Evolutionary conservation across 2,797 vertebrate species (phyloP).

Genomic region (Sciaenops ocellatus): DNA sequence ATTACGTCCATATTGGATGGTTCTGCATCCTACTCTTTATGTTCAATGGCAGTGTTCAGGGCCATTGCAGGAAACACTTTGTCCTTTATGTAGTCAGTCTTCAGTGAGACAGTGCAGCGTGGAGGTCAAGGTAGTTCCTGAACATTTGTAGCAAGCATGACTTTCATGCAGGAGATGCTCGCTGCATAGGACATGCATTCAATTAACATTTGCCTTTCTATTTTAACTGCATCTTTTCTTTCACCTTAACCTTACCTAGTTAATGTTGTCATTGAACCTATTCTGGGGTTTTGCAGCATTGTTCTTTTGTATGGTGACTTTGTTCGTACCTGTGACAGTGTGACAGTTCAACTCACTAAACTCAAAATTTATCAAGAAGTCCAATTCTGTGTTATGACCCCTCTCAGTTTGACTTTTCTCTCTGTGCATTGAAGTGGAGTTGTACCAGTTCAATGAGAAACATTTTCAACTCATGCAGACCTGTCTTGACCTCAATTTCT

Average conservation of each 20-base stretch:
- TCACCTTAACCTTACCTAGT: neutral
- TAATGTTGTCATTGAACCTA: neutral
- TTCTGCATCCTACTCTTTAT: neutral
- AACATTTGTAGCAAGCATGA: neutral
- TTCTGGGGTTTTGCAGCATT: neutral
- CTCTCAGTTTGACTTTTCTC: constrained; percentile 3
- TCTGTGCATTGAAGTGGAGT: neutral
- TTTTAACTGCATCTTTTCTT: neutral
- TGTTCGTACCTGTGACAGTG: neutral
- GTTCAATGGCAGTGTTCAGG: neutral
- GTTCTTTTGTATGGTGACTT: neutral
- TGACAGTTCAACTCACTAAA: constrained; percentile 6
- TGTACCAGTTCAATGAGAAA: constrained; percentile 1
- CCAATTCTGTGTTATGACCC: neutral
- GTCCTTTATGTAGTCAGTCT: neutral
- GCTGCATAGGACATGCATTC: neutral
- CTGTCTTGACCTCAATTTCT: constrained; percentile 2
- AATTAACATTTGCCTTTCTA: constrained; percentile 4
- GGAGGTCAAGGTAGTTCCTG: neutral
- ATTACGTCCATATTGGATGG: neutral
- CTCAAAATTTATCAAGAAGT: constrained; percentile 5
- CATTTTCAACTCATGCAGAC: constrained; percentile 1
- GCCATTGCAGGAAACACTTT: neutral
- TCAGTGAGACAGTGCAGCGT: neutral
- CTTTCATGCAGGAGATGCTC: neutral